Conservation (phyloP, 2,888 invertebrate species). For the Apotomis betuletana region DNA sequence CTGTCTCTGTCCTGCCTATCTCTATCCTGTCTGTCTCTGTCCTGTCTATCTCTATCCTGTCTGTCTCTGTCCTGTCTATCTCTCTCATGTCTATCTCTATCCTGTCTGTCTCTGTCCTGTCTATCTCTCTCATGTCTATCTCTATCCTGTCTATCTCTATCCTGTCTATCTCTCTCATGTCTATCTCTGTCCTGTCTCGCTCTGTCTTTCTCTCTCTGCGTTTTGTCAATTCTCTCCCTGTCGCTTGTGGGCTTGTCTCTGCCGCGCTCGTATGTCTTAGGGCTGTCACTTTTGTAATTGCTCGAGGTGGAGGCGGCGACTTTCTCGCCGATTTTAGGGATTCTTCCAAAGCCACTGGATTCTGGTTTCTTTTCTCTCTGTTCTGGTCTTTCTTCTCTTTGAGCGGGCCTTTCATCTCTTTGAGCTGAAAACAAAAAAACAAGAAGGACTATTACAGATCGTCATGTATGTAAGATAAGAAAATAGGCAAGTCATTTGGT, state of each 20-base stretch:
- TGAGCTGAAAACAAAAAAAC: conserved; percentile 53
- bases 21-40: conserved; percentile 57
- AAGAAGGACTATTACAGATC: neutral
- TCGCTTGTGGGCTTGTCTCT: conserved; percentile 32
- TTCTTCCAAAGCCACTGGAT: conserved; percentile 67
- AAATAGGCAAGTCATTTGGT: no score
- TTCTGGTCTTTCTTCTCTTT: conserved; percentile 48
- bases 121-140: conserved; percentile 66
- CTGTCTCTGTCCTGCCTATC: conserved; percentile 54
- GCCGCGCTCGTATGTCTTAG: conserved; percentile 59
- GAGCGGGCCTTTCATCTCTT: conserved; percentile 60
- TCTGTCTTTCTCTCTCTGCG: conserved; percentile 53
- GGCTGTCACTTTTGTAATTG: conserved; percentile 56
- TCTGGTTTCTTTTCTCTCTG: conserved; percentile 63
- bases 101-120: conserved; percentile 63
- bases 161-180: conserved; percentile 55
- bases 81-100: conserved; percentile 73
- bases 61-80: conserved; percentile 57
- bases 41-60: conserved; percentile 48
- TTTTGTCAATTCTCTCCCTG: conserved; percentile 51
- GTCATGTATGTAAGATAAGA: no score
- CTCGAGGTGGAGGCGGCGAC: conserved; percentile 44
- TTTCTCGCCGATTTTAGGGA: conserved; percentile 81
- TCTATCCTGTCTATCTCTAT: conserved; percentile 72
- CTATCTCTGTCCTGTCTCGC: conserved; percentile 62